Evolutionary conservation across 2,888 invertebrate species (phyloP).

Genomic region (Dione vanillae): DNA sequence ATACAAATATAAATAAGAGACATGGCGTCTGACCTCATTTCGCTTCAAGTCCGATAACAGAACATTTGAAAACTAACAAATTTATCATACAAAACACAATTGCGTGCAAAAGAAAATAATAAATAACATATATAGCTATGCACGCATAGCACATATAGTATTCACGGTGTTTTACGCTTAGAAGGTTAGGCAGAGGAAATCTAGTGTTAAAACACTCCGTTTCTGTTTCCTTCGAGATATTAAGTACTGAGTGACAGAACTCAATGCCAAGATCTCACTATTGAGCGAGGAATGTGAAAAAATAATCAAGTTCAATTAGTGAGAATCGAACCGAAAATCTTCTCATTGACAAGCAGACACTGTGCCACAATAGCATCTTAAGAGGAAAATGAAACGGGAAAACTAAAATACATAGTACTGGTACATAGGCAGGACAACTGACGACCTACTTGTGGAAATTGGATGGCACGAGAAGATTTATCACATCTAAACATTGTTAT

Average conservation of each 20-base stretch:
- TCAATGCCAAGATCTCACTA: too few relatives aligned
- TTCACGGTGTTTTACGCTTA: too few relatives aligned
- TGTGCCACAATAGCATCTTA: conserved; percentile 5
- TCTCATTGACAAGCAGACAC: too few relatives aligned
- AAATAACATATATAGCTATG: too few relatives aligned
- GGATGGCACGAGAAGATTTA: conserved; percentile 72
- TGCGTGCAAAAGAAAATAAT: conserved; percentile 66
- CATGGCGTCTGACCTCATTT: conserved; percentile 35
- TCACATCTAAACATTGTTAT: conserved; percentile 55
- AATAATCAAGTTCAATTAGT: too few relatives aligned
- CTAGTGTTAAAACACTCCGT: too few relatives aligned
- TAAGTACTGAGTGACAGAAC: too few relatives aligned
- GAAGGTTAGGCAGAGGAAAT: too few relatives aligned
- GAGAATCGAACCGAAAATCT: too few relatives aligned
- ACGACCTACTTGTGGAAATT: conserved; percentile 79
- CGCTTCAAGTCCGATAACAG: conserved; percentile 35
- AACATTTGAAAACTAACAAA: conserved; percentile 50
- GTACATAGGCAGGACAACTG: conserved; percentile 72
- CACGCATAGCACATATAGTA: too few relatives aligned
- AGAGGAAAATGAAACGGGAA: conserved; percentile 77
- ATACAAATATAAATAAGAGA: conserved; percentile 26
- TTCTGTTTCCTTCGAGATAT: too few relatives aligned
- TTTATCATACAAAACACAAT: conserved; percentile 64
- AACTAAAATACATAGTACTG: conserved; percentile 66
- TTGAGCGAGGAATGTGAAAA: too few relatives aligned